Evolutionary conservation across 1,140 invertebrate species (phyloP), one percentile per base, ranked within the genome.

Genomic region (Gerris buenoi): DNA sequence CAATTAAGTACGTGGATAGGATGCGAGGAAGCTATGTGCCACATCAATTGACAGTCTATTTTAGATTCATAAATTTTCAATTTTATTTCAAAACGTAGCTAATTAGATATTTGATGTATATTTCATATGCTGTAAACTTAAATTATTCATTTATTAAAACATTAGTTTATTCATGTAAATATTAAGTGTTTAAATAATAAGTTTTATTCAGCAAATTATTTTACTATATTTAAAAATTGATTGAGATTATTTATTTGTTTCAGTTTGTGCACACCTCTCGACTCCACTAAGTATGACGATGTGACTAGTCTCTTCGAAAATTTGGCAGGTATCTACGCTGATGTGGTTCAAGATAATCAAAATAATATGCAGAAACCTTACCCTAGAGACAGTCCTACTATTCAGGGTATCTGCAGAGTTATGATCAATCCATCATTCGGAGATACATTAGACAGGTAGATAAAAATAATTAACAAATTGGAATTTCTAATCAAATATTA

Each of bases 341-440:
- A 86, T 46, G 82, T 96, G 61, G 93, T 95, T 0, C 93, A 97
- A 72, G 97, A 97, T 76, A 97, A 96, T 75, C 90, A 93, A 76
- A 93, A 96, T 73, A 96, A 97, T 76, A 80, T 92, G 59, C 64
- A 64, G 2, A 70, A 59, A 2, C 26, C 27, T 46, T 57, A 62
- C 25, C 67, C 67, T 13, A 65, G 27, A 10, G 23, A 64, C 15
- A 56, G 33, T 25, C 18, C 60, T 23, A 65, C 64, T 3, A 64
- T 68, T 46, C 64, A 68, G 22, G 59, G 66, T 26, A 3, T 66
- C 15, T 65, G 67, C 82, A 82, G 2, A 84, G 82, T 93, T 64
- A 86, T 97, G 82, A 81, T 81, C 0, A 82, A 88, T 73, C 75
- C 81, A 18, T 81, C 75, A 0, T 73, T 79, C 10, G 83, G 84